Conservation (phyloP, 2,888 invertebrate genomes). For the Imbricaverruca yamaguchii region DNA sequence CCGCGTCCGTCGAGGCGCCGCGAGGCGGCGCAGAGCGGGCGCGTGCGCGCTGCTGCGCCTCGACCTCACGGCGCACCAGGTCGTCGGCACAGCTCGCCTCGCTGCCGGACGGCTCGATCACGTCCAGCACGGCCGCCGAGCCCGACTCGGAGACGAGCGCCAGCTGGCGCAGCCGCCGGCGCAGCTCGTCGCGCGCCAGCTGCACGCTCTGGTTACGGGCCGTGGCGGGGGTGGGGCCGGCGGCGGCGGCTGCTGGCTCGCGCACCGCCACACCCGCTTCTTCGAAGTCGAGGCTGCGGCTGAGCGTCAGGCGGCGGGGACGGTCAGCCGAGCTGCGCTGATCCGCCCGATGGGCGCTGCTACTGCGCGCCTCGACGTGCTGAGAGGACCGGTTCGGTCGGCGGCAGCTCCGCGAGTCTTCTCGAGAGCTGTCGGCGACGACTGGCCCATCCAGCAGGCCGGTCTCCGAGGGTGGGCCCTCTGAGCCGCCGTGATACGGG, state of each 20-base stretch:
- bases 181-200: constrained; percentile 18
- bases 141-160: constrained; percentile 35
- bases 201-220: neutral
- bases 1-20: constrained; percentile 16
- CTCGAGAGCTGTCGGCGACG: constrained; percentile 33
- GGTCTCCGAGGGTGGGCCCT: constrained; percentile 5
- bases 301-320: constrained; percentile 24
- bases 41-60: constrained; percentile 24
- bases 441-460: constrained; percentile 28
- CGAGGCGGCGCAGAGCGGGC: neutral
- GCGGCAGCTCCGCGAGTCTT: constrained; percentile 35
- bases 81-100: constrained; percentile 33
- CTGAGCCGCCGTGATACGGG: neutral
- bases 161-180: neutral
- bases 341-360: constrained; percentile 35
- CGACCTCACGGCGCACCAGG: constrained; percentile 22
- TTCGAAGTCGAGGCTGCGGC: constrained; percentile 21
- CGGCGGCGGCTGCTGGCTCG: too few relatives aligned
- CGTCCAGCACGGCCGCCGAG: constrained; percentile 38
- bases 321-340: neutral
- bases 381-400: constrained; percentile 36
- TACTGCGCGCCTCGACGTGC: constrained; percentile 38
- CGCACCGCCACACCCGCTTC: too few relatives aligned
- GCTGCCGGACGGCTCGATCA: constrained; percentile 38
- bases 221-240: neutral